phyloP scores from a whole-genome alignment of 2,797 vertebrate genomes.

The Zenarchopterus dispar region DNA sequence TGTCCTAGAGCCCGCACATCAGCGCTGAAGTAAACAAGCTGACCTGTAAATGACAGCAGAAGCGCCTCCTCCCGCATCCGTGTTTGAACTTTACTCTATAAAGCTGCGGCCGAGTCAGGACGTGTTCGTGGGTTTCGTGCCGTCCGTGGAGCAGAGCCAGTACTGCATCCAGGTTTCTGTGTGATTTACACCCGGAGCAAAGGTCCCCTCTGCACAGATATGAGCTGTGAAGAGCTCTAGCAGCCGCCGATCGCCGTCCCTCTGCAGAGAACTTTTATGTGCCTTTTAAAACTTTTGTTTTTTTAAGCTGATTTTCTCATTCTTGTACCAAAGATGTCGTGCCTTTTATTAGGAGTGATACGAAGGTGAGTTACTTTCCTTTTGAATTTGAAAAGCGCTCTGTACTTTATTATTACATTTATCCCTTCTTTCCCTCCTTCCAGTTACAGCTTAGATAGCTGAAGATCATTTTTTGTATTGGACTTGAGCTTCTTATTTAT shows the following conservation, averaged over 20 bases:
- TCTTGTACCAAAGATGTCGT: constrained; percentile 68
- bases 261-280: constrained; percentile 13
- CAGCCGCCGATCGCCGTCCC: neutral
- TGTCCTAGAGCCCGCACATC: neutral
- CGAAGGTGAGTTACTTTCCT: constrained; percentile 65
- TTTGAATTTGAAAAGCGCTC: neutral
- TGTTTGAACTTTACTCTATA: neutral
- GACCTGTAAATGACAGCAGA: neutral
- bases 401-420: too few species aligned
- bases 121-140: neutral
- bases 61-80: neutral
- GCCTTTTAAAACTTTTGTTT: neutral
- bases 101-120: neutral
- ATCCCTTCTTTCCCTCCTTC: too few species aligned
- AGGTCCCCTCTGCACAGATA: constrained; percentile 63
- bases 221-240: constrained; percentile 51
- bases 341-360: constrained; percentile 70
- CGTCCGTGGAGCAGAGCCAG: constrained; percentile 11
- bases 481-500: too few species aligned
- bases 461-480: too few species aligned
- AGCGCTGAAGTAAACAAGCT: too few species aligned
- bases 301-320: constrained; percentile 1
- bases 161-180: constrained; percentile 11
- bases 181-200: constrained; percentile 61
- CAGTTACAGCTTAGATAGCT: too few species aligned